Evolutionary conservation across 1,140 invertebrate genomes (phyloP), one percentile per base, ranked within the genome.

Genomic region (Cotesia typhae): DNA sequence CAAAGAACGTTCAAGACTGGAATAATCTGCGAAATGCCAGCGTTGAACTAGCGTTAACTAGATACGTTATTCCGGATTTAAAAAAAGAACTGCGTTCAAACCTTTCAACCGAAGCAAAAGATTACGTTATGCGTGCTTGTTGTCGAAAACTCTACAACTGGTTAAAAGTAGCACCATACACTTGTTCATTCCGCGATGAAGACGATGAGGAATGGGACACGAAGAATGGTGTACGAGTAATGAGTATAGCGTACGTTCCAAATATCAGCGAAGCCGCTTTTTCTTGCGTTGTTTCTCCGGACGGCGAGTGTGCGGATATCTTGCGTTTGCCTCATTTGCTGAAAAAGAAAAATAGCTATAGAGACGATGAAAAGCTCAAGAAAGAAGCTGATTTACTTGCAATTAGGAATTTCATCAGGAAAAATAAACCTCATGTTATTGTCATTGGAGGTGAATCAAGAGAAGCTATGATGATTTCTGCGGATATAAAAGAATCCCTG

Each of bases 1-100:
- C 95, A 78, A 95, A 96, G 77, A 93, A 94, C 76, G 97, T 98
- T 0, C 94, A 98, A 81, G 95, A 97, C 73, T 99, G 98, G 98
- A 99, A 99, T 84, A 89, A 92, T 0, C 81, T 98, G 61, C 89
- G 98, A 41, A 91, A 91, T 0, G 92, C 96, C 76, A 95, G 95
- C 71, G 92, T 99, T 0, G 94, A 97, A 75, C 88, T 95, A 65
- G 96, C 97, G 0, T 88, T 99, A 6, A 94, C 90, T 5, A 93
- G 94, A 75, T 94, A 98, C 83, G 90, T 99, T 0, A 93, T 96
- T 79, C 97, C 96, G 0, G 93, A 95, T 79, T 89, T 99, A 75
- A 90, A 94, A 67, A 93, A 95, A 76, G 98, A 99, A 86, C 82
- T 99, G 0, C 90, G 92, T 47, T 88, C 92, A 0, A 92, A 93